Conservation (phyloP, 2,113 vertebrate species). For the Hyla sarda region DNA sequence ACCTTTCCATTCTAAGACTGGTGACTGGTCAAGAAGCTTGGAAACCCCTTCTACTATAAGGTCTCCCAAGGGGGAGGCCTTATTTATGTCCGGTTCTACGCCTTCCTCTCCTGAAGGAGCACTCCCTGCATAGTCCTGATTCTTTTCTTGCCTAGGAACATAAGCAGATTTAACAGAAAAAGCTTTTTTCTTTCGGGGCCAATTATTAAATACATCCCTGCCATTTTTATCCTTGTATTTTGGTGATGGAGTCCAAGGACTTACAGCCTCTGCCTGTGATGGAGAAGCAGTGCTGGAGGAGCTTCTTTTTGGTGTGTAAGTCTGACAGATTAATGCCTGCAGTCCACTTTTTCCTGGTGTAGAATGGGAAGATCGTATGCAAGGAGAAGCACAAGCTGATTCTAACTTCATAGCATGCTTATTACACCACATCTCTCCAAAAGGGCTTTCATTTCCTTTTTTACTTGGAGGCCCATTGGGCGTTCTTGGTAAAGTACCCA, state of each 20-base stretch:
- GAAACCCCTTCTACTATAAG: conserved; percentile 87
- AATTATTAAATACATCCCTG: conserved; percentile 87
- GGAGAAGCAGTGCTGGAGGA: conserved; percentile 75
- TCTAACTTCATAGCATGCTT: conserved; percentile 73
- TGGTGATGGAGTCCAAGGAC: conserved; percentile 85
- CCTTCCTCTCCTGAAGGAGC: conserved; percentile 60
- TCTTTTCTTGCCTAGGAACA: conserved; percentile 59
- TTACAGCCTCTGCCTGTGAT: conserved; percentile 63
- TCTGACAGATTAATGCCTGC: conserved; percentile 92
- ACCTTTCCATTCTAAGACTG: conserved; percentile 66
- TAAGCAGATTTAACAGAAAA: conserved; percentile 60
- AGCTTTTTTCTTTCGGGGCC: conserved; percentile 89
- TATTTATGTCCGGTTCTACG: conserved; percentile 50
- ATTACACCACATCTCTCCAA: conserved; percentile 66
- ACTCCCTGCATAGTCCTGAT: conserved; percentile 61
- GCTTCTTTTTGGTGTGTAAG: conserved; percentile 86
- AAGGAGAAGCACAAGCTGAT: conserved; percentile 77
- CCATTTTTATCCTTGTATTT: conserved; percentile 81
- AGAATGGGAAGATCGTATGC: conserved; percentile 72
- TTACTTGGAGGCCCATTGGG: conserved; percentile 63
- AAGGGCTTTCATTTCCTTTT: conserved; percentile 72
- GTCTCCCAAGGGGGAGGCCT: conserved; percentile 72
- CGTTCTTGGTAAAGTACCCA: conserved; percentile 49
- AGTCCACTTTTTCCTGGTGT: conserved; percentile 82
- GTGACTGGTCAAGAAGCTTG: conserved; percentile 79